Evolutionary conservation across 2,888 invertebrate genomes (phyloP).

Genomic region (Formica aserva): DNA sequence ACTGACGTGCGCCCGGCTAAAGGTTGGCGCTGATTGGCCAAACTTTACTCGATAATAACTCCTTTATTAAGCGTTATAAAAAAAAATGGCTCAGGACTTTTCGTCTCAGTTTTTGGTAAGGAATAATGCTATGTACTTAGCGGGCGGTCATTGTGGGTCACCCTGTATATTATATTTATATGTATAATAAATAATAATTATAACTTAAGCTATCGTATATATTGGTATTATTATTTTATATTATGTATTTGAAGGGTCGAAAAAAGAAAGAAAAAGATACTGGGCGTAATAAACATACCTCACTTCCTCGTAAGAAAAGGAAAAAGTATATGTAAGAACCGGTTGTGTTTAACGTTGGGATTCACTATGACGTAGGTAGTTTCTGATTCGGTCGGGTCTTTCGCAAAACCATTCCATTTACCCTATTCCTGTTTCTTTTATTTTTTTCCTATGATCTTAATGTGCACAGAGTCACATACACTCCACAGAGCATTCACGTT

Average conservation of each 20-base stretch:
- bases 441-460: not conserved
- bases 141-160: too few relatives aligned
- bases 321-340: conserved; percentile 60
- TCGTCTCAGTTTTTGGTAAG: too few relatives aligned
- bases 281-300: not conserved
- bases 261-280: not conserved
- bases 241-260: not conserved
- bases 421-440: not conserved
- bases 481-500: too few relatives aligned
- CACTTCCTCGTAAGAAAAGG: conserved; percentile 33
- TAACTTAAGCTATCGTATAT: not conserved
- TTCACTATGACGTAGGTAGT: conserved; percentile 65
- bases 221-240: not conserved
- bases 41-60: too few relatives aligned
- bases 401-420: not conserved
- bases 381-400: not conserved
- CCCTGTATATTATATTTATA: too few relatives aligned
- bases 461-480: too few relatives aligned
- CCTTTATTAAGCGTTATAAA: too few relatives aligned
- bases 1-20: too few relatives aligned
- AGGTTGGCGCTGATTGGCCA: too few relatives aligned
- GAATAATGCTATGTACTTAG: too few relatives aligned
- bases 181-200: too few relatives aligned
- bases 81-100: too few relatives aligned
- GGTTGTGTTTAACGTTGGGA: conserved; percentile 63